Conservation (phyloP, 1,140 invertebrate genomes). For the Coenobita brevimanus region DNA sequence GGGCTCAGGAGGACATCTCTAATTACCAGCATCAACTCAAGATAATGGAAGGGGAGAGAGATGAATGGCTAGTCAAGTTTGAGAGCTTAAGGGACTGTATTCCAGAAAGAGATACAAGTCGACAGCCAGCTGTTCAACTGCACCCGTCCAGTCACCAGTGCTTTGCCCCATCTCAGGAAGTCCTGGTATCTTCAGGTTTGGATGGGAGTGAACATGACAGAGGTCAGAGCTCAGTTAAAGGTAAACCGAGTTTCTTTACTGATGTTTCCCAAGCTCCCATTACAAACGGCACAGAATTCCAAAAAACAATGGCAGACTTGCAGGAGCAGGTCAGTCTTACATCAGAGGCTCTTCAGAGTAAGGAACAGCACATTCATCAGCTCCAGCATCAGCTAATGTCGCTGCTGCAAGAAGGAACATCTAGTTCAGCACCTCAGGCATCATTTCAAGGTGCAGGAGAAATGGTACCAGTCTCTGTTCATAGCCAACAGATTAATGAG, state of each 20-base stretch:
- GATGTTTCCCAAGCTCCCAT: background rate
- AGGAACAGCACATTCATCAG: conserved; percentile 37
- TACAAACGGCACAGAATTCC: conserved; percentile 26
- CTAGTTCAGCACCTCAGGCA: background rate
- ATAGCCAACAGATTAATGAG: conserved; percentile 25
- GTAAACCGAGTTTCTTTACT: background rate
- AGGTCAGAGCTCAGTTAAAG: background rate
- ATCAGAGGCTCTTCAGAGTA: conserved; percentile 39
- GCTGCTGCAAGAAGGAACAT: background rate
- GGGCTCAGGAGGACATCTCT: conserved; percentile 19
- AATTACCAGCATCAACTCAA: conserved; percentile 29
- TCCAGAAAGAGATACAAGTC: conserved; percentile 49
- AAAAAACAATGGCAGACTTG: conserved; percentile 45
- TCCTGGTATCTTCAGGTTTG: background rate
- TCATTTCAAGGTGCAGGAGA: background rate
- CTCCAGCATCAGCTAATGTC: conserved; percentile 22
- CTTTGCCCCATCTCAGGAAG: conserved; percentile 23
- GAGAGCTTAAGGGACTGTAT: conserved; percentile 51
- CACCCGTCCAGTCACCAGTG: background rate
- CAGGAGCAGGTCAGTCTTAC: conserved; percentile 43
- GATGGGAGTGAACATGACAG: background rate
- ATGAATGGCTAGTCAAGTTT: conserved; percentile 45
- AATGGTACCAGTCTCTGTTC: background rate
- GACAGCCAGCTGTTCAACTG: conserved; percentile 47
- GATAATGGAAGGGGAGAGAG: conserved; percentile 22